These are phyloP conservation scores for Manacus vitellinus DNA, from an alignment of 2,113 vertebrate genomes.

Conservation along the genomic window DNA sequence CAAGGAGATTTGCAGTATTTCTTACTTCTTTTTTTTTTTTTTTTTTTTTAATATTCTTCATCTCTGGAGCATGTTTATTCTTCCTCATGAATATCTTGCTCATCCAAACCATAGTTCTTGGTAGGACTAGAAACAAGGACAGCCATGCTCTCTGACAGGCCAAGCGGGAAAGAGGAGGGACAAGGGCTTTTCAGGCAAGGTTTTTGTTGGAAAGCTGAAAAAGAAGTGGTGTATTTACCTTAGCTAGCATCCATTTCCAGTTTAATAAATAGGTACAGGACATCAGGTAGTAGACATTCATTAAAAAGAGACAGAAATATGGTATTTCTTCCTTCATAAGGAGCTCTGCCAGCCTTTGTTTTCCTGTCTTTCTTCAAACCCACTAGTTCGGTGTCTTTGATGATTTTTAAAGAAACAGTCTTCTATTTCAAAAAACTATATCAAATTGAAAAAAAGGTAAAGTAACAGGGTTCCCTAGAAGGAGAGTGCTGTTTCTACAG, in stretches of 20 bases:
- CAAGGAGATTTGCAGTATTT: not conserved
- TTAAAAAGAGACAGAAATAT: not conserved
- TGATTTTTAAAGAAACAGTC: not conserved
- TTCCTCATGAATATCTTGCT: not conserved
- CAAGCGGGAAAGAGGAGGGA: not conserved
- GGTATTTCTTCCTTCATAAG: not conserved
- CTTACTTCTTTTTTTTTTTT: not conserved
- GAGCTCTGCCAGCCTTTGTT: not conserved
- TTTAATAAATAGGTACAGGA: not conserved
- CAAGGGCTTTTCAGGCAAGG: not conserved
- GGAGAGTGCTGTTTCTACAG: not conserved
- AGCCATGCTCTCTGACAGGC: not conserved
- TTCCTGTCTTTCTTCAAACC: not conserved
- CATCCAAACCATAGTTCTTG: not conserved
- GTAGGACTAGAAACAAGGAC: not conserved
- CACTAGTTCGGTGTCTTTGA: not conserved
- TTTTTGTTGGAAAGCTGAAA: not conserved
- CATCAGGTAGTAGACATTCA: not conserved
- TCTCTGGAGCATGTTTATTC: not conserved
- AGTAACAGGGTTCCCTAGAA: not conserved
- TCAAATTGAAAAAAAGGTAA: not conserved
- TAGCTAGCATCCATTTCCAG: not conserved
- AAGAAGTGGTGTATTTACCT: not conserved
- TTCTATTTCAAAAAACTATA: not conserved
- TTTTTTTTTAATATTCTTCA: not conserved